A percentile compares a stretch with the other conserved stretches of the same genome.
These are phyloP conservation scores for Chiloscyllium plagiosum DNA, from an alignment of 2,113 vertebrate species.

Conservation along the genomic window DNA sequence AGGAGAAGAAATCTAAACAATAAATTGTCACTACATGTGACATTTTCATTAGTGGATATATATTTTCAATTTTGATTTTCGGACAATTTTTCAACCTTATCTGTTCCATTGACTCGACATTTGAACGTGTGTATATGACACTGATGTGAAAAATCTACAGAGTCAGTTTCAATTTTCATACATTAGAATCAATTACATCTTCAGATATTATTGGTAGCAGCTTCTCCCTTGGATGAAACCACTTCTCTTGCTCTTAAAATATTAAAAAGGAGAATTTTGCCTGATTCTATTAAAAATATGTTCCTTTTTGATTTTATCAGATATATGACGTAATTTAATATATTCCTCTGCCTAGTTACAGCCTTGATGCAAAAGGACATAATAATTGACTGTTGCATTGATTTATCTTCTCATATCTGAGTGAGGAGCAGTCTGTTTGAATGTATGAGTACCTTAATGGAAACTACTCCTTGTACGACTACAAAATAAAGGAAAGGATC, in stretches of 20 bases:
- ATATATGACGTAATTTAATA: background rate
- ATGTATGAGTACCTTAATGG: background rate
- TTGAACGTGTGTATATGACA: constrained; percentile 19
- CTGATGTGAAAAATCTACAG: constrained; percentile 39
- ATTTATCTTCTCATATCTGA: background rate
- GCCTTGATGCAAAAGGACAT: background rate
- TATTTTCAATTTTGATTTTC: constrained; percentile 15
- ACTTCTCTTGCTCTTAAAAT: constrained; percentile 38
- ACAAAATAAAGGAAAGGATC: constrained; percentile 37
- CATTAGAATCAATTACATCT: constrained; percentile 41
- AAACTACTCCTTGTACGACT: background rate
- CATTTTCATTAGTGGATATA: background rate
- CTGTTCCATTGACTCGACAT: background rate
- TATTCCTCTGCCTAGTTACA: background rate
- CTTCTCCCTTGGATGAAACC: background rate
- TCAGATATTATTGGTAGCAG: constrained; percentile 43
- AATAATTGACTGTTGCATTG: background rate
- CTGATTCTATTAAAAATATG: constrained; percentile 9
- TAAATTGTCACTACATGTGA: background rate
- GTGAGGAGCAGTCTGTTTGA: background rate
- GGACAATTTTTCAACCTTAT: background rate
- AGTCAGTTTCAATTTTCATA: constrained; percentile 44
- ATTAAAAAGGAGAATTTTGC: constrained; percentile 45
- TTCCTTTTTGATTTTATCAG: background rate
- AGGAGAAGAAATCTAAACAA: background rate